Evolutionary conservation across 2,113 vertebrate genomes (phyloP).

Genomic region (Lipophrys pholis): DNA sequence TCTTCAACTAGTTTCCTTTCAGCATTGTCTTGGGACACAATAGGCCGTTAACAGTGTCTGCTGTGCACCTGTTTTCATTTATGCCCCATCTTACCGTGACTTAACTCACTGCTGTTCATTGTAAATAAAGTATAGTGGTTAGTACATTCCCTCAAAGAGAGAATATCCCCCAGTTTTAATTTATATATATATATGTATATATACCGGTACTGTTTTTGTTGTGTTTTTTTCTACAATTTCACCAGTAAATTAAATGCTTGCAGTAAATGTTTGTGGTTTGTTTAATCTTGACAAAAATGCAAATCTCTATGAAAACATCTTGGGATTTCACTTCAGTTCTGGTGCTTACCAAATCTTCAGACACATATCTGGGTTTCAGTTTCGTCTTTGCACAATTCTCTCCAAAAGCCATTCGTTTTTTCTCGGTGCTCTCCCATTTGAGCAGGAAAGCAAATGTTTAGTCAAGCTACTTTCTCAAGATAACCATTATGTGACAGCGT

Average conservation of each 20-base stretch:
- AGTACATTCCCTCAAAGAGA: too few relatives aligned
- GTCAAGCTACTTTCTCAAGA: slow-evolving; percentile 18
- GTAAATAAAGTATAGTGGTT: too few relatives aligned
- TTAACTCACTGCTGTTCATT: too few relatives aligned
- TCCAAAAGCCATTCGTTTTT: slow-evolving; percentile 1
- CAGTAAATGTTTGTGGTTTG: not conserved
- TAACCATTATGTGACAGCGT: slow-evolving; percentile 40
- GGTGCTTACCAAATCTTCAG: not conserved
- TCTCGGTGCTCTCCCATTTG: not conserved
- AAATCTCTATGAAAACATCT: not conserved
- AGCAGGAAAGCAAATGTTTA: slow-evolving; percentile 4
- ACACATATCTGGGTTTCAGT: not conserved
- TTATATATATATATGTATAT: too few relatives aligned
- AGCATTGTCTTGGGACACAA: too few relatives aligned
- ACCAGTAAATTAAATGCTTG: not conserved
- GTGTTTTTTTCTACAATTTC: not conserved
- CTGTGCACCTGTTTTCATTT: too few relatives aligned
- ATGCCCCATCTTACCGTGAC: too few relatives aligned
- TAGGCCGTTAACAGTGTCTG: too few relatives aligned
- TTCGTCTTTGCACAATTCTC: not conserved
- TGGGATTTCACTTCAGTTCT: not conserved
- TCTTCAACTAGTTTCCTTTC: too few relatives aligned
- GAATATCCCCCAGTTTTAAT: too few relatives aligned
- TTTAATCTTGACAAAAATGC: not conserved
- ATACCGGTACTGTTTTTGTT: too few relatives aligned